phyloP scores from a whole-genome alignment of 2,797 vertebrate species.

The Okamejei kenojei region DNA sequence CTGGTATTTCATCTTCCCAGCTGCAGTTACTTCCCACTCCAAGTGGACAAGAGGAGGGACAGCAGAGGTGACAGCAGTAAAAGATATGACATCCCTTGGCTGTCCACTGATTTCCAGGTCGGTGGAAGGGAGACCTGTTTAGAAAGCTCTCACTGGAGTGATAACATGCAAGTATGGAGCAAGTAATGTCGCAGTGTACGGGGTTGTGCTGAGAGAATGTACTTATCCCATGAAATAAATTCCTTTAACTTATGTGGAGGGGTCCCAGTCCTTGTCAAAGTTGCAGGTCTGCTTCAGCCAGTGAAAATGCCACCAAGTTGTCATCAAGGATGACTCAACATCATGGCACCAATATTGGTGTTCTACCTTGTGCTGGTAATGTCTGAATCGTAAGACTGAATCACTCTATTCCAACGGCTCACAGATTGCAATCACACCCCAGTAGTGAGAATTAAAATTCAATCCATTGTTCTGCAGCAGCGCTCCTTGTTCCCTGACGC shows the following conservation, averaged over 20 bases:
- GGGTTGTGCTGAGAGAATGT: background rate
- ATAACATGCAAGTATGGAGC: background rate
- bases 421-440: background rate
- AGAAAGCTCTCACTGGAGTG: background rate
- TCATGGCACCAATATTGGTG: background rate
- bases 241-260: too few relatives aligned
- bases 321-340: background rate
- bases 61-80: background rate
- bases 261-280: background rate
- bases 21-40: background rate
- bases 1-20: background rate
- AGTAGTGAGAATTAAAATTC: background rate
- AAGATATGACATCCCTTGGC: background rate
- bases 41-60: background rate
- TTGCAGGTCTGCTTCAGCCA: background rate
- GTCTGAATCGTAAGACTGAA: too few relatives aligned
- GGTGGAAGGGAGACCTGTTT: background rate
- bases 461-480: background rate
- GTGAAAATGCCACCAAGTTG: background rate
- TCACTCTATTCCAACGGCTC: background rate
- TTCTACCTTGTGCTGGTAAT: background rate
- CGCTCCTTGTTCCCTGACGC: background rate
- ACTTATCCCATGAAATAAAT: too few relatives aligned
- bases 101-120: background rate
- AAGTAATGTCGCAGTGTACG: too few relatives aligned